Evolutionary conservation across 2,113 vertebrate species (phyloP).

Genomic region (Dendropsophus ebraccatus): DNA sequence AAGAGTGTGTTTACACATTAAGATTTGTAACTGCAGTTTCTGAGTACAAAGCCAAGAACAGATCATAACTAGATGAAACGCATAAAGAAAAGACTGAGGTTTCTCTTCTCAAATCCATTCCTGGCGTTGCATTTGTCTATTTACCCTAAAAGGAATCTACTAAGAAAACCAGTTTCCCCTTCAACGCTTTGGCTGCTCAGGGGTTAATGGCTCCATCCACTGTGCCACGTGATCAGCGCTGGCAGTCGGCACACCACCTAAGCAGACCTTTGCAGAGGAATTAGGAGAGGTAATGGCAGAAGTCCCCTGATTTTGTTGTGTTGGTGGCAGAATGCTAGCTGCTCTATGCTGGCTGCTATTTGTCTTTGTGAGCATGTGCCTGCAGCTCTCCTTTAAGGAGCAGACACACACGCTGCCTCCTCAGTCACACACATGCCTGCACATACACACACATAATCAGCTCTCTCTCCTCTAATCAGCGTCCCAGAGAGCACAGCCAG

Average conservation of each 20-base stretch:
- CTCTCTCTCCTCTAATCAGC: slow-evolving; percentile 36
- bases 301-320: too few species aligned
- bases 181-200: not conserved
- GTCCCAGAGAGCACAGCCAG: slow-evolving; percentile 46
- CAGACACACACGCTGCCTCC: too few species aligned
- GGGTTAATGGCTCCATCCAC: not conserved
- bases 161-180: too few species aligned
- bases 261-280: not conserved
- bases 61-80: too few species aligned
- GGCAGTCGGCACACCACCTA: not conserved
- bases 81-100: too few species aligned
- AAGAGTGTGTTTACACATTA: too few species aligned
- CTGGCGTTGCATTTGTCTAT: too few species aligned
- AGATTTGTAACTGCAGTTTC: too few species aligned
- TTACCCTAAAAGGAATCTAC: too few species aligned
- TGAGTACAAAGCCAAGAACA: too few species aligned
- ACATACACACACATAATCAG: slow-evolving; percentile 40
- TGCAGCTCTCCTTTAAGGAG: not conserved
- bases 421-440: not conserved
- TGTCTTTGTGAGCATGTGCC: not conserved
- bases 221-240: not conserved
- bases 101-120: too few species aligned
- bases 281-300: not conserved
- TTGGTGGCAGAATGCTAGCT: not conserved
- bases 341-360: not conserved